These are phyloP conservation scores for Choloepus hoffmanni DNA, from an alignment of 2,113 vertebrate species.

Conservation along the genomic window DNA sequence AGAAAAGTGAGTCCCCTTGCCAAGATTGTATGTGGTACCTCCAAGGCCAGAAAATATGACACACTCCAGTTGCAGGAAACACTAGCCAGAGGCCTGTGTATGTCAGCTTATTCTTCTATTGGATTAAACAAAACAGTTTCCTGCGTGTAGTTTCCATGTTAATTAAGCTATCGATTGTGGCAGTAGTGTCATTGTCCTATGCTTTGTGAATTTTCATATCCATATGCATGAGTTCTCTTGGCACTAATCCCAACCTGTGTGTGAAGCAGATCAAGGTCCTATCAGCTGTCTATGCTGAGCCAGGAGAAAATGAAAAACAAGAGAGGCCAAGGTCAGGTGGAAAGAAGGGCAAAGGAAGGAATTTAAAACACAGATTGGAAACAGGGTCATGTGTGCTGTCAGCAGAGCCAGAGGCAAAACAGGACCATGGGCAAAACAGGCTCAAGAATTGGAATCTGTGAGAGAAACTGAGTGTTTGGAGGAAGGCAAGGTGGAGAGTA, in stretches of 20 bases:
- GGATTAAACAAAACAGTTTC: not conserved
- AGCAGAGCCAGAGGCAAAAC: not conserved
- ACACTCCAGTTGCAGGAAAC: not conserved
- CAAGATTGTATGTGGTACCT: too few species aligned
- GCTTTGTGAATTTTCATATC: not conserved
- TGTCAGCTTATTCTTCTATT: not conserved
- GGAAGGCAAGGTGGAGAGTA: too few species aligned
- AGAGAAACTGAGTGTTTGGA: not conserved
- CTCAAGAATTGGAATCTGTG: not conserved
- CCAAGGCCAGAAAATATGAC: not conserved
- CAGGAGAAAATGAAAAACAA: not conserved
- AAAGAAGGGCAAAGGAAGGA: not conserved
- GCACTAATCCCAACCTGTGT: not conserved
- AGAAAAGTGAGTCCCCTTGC: not conserved
- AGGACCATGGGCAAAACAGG: not conserved
- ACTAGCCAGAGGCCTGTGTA: not conserved
- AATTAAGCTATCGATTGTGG: not conserved
- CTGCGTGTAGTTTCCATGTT: not conserved
- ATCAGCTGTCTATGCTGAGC: not conserved
- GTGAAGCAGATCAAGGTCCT: not conserved
- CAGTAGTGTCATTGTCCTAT: not conserved
- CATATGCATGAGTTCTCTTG: not conserved
- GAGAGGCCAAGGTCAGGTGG: not conserved
- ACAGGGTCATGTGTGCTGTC: not conserved
- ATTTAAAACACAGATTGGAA: not conserved